Base-by-base conservation (phyloP, 1,140 invertebrate species). In the Drosophila melanica region DNA sequence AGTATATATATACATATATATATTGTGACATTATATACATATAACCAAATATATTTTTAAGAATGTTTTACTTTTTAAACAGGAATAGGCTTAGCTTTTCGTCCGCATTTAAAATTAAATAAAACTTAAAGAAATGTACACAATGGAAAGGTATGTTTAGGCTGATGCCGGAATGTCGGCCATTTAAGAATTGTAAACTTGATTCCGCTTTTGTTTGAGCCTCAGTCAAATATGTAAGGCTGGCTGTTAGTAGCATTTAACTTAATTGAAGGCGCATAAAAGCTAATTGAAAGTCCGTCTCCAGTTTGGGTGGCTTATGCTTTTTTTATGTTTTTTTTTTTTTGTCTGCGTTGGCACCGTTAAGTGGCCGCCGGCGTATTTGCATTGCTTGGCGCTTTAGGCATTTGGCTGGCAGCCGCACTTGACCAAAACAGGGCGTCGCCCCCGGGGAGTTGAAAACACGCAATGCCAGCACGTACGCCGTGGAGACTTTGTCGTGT, bases 291-390 rank as follows among this genome's bases (percentile, higher is more conserved):
- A 53, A 57, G 39, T n/a, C 30, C 27, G 14, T 9, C 51, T 11
- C 5, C 33, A 16, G 27, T 10, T 37, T n/a, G 42, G 4, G n/a
- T 41, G 3, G 41, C n/a, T 58, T 6, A 23, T 5, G 11, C 9
- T 41, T 14, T 41, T 35, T n/a, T 8, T n/a, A n/a, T 39, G n/a
- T 7, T 27, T 0, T 55, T 47, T 51, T 35, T 18, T 37, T 10
- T 60, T 33, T 47, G 23, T 65, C 48, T 77, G 64, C 59, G 39
- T 45, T 59, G 64, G 50, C 65, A 70, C 60, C 41, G 58, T 79
- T 76, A 82, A 87, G 84, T 89, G 79, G 51, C 41, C 53, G 65
- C 75, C 62, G 41, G 60, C 55, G 71, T 74, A 87, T 87, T 86
- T 86, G 73, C 79, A 71, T 69, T 79, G 55, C 63, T 60, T 68